phyloP scores from a whole-genome alignment of 2,113 vertebrate species.

The Sphaerodactylus townsendi region DNA sequence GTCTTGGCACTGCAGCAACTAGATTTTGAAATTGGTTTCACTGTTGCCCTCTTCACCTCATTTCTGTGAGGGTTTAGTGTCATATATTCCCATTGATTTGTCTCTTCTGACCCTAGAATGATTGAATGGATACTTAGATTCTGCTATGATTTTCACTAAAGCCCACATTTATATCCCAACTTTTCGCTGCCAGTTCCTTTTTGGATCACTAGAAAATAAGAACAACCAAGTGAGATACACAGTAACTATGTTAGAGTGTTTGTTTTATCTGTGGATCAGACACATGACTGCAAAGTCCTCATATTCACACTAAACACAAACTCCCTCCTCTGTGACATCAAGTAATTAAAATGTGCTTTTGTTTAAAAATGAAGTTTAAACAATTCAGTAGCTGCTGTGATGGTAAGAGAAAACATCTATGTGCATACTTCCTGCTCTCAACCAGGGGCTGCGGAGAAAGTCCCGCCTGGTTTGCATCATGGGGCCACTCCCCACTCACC shows the following conservation, averaged over 20 bases:
- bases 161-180: slow-evolving; percentile 22
- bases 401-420: not conserved
- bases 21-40: slow-evolving; percentile 60
- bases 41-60: slow-evolving; percentile 54
- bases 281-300: not conserved
- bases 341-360: not conserved
- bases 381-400: not conserved
- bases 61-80: slow-evolving; percentile 55
- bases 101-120: slow-evolving; percentile 25
- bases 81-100: slow-evolving; percentile 48
- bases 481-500: too few species aligned
- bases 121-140: slow-evolving; percentile 45
- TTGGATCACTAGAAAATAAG: slow-evolving; percentile 20
- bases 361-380: slow-evolving; percentile 5
- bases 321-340: not conserved
- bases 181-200: slow-evolving; percentile 17
- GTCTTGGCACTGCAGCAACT: slow-evolving; percentile 43
- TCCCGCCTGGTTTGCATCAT: not conserved
- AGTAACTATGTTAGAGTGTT: not conserved
- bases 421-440: not conserved
- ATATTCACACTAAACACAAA: slow-evolving; percentile 8
- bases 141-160: slow-evolving; percentile 41
- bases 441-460: not conserved
- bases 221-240: slow-evolving; percentile 5
- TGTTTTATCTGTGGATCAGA: slow-evolving; percentile 6